Evolutionary conservation across 1,140 invertebrate genomes (phyloP), one percentile per base, ranked within the genome.

Genomic region (Holcopasites calliopsidis): DNA sequence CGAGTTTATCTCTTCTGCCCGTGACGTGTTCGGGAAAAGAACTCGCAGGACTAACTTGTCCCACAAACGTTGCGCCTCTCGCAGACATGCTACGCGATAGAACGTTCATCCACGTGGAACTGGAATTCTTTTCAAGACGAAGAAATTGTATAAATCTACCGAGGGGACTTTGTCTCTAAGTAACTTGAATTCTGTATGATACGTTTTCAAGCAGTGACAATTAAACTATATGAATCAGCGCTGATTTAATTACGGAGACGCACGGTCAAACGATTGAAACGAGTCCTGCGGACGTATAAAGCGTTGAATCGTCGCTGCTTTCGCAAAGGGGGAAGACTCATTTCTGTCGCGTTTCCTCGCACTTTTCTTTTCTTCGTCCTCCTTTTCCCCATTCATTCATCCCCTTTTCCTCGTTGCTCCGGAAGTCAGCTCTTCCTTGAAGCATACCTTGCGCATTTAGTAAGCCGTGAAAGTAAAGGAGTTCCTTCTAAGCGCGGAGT

Each of bases 161-260:
- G 21, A 44, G 31, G 49, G 49, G 28, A 21, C 16, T 5, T 8
- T 6, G n/a, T 8, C 69, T 23, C 18, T 18, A 64, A 65, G 35
- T 16, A 44, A 54, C 44, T 33, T 23, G 10, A 31, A 65, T 21
- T 64, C 35, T 54, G 21, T 16, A 10, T 2, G 26, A n/a, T 13
- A n/a, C 5, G 28, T 42, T 33, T 26, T 11, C 40, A 40, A 49
- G 75, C 65, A 55, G 62, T 79, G 76, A 84, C 76, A 61, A 72
- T 16, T 57, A 50, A 79, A 82, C 79, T 66, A 72, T 79, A 71
- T 73, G 68, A 72, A 61, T 49, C 68, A 60, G 73, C 18, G 76
- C 40, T 85, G 77, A 85, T 85, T 85, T 60, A 82, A 85, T 85
- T 62, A 73, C 33, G 72, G 52, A 77, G 72, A 74, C 60, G 77